phyloP scores from a whole-genome alignment of 2,797 vertebrate genomes.

The Hipposideros larvatus region DNA sequence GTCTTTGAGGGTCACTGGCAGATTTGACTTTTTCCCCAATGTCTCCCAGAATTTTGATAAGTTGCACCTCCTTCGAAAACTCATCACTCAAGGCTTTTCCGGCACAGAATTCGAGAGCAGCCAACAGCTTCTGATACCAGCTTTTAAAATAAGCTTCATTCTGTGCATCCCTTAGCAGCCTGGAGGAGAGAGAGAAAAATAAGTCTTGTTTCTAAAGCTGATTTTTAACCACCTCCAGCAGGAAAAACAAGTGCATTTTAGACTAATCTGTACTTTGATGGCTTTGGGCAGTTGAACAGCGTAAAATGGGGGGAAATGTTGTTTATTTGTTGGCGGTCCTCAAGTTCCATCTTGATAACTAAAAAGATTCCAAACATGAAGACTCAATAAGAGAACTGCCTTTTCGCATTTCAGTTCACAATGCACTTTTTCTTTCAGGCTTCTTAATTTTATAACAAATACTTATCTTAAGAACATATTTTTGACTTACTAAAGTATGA shows the following conservation, averaged over 20 bases:
- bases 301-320: neutral
- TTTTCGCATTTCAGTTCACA: constrained; percentile 74
- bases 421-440: neutral
- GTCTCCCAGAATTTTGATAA: constrained; percentile 85
- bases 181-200: constrained; percentile 77
- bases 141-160: constrained; percentile 88
- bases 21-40: constrained; percentile 85
- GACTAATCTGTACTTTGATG: constrained; percentile 35
- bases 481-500: constrained; percentile 44
- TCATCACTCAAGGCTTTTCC: constrained; percentile 87
- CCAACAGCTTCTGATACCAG: constrained; percentile 87
- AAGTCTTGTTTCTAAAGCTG: constrained; percentile 69
- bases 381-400: constrained; percentile 78
- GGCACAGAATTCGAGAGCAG: constrained; percentile 87
- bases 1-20: constrained; percentile 81
- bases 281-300: constrained; percentile 45
- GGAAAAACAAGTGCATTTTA: constrained; percentile 10
- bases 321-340: constrained; percentile 75
- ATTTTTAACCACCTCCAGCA: constrained; percentile 62
- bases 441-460: constrained; percentile 49
- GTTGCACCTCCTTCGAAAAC: constrained; percentile 86
- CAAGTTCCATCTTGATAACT: constrained; percentile 72
- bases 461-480: constrained; percentile 5
- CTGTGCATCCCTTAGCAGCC: constrained; percentile 88
- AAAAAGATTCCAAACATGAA: constrained; percentile 76